phyloP scores from a whole-genome alignment of 2,797 vertebrate genomes.

The Lutra lutra region DNA sequence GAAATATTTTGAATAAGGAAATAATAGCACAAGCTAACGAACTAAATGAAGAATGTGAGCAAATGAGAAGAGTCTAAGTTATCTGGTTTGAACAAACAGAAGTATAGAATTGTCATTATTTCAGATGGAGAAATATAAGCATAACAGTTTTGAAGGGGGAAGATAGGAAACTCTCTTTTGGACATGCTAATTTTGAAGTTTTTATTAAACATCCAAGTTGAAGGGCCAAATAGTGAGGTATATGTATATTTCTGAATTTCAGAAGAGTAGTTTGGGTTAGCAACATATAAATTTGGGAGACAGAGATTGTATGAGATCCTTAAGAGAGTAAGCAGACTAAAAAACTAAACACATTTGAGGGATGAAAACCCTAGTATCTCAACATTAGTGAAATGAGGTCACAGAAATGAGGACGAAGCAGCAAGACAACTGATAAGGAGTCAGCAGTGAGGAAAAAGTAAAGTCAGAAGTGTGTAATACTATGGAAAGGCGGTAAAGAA shows the following conservation, averaged over 20 bases:
- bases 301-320: neutral
- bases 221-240: neutral
- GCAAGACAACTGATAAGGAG: neutral
- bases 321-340: neutral
- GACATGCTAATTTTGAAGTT: neutral
- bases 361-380: neutral
- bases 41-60: neutral
- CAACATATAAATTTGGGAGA: neutral
- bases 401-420: neutral
- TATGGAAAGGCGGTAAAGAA: neutral
- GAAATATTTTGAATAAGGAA: neutral
- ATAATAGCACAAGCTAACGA: neutral
- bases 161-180: neutral
- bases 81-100: neutral
- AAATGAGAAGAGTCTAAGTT: neutral
- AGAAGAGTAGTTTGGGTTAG: neutral
- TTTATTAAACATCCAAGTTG: neutral
- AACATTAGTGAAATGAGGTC: neutral
- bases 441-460: neutral
- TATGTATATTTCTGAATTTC: conserved; percentile 15
- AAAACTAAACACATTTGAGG: neutral
- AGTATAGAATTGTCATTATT: neutral
- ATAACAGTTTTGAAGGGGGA: neutral
- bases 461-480: neutral
- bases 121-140: neutral